Evolutionary conservation across 64 coral and sea anemone genomes (phyloP), one percentile per base, ranked within the genome.

Genomic region (Dendronephthya gigantea): DNA sequence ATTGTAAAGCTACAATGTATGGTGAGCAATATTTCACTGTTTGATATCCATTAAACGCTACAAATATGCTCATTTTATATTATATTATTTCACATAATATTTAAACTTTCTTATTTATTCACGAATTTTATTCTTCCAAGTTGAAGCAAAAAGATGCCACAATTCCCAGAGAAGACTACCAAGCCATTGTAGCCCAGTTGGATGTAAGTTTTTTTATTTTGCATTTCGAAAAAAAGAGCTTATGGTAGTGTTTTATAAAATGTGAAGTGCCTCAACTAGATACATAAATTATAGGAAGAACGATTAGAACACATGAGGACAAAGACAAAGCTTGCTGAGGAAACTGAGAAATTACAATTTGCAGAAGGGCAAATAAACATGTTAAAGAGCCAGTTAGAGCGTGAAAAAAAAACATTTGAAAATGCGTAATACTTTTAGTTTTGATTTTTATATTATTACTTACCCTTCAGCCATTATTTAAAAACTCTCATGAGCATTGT

Each of bases 331-430:
- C 88, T 98, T 33, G 90, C 92, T 23, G 90, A 92, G 55, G 95
- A 91, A 35, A 93, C 91, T 82, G 95, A 98, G 45, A 98, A 91
- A 83, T 82, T 98, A 23, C 89, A 93, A 87, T 98, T 98, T 98
- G 95, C 95, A 7, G 84, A 93, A 40, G 94, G 94, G 32, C 89
- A 97, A 84, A 93, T 97, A 48, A 92, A 93, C 35, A 97, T 97
- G 56, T 74, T 97, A 33, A 93, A 93, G 55, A 93, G 93, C 28
- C 94, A 93, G 56, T 33, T 97, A 35, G 89, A 97, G 33, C 89
- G 92, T 31, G 92, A 93, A 87, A 98, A 98, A 68, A 50, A 45
- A 45, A 83, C 95, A 65, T 98, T 98, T 93, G 92, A 98, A 66
- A 91, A 90, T 74, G 92, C 87, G 95, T 93, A 91, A 90, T 92